These are phyloP conservation scores for Eristalinus aeneus DNA, from an alignment of 2,888 invertebrate genomes.

Conservation along the genomic window DNA sequence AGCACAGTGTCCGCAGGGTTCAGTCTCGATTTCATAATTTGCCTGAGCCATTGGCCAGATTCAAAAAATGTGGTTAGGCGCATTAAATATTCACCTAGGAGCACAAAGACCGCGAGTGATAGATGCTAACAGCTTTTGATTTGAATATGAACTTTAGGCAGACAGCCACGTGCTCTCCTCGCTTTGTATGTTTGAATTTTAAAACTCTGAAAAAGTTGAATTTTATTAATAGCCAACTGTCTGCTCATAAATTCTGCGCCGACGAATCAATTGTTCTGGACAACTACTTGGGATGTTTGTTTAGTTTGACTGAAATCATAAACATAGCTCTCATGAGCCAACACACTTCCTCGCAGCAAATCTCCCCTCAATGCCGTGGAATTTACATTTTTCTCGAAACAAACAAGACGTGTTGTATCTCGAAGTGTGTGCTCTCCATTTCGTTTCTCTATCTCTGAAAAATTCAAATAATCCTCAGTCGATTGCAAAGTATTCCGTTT, in stretches of 20 bases:
- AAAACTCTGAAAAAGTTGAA: background rate
- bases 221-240: background rate
- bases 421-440: background rate
- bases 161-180: background rate
- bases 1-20: background rate
- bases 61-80: background rate
- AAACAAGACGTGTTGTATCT: background rate
- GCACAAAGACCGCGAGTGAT: background rate
- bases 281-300: background rate
- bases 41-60: background rate
- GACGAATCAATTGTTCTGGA: background rate
- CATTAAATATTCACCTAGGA: background rate
- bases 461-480: background rate
- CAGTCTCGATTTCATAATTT: background rate
- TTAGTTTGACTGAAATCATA: background rate
- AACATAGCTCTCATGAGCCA: background rate
- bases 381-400: background rate
- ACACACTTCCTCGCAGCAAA: background rate
- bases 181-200: background rate
- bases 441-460: background rate
- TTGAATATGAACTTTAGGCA: background rate
- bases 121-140: background rate
- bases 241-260: no score
- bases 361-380: background rate
- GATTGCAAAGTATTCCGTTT: background rate